Percentiles rank a stretch among this genome's conserved stretches.
These are phyloP conservation scores for Pseudococcus longispinus DNA, from an alignment of 2,888 invertebrate genomes.

Conservation along the genomic window DNA sequence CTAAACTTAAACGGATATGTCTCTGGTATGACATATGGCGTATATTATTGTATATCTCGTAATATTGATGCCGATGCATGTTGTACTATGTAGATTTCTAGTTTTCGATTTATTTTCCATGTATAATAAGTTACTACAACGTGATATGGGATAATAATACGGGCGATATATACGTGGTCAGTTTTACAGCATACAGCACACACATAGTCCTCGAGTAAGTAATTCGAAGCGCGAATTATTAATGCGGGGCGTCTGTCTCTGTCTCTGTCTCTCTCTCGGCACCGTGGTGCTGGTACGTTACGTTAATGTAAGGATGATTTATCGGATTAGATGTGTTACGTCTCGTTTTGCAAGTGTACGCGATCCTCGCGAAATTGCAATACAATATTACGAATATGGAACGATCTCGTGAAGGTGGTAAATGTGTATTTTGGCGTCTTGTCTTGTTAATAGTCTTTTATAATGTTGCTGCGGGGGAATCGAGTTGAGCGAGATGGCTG, in stretches of 20 bases:
- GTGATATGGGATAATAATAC: slow-evolving; percentile 19
- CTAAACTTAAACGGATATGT: background rate
- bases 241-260: background rate
- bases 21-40: background rate
- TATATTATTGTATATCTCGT: background rate
- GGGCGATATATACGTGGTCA: slow-evolving; percentile 22
- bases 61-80: background rate
- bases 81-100: background rate
- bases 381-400: background rate
- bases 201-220: background rate
- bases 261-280: background rate
- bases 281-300: background rate
- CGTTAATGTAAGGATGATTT: background rate
- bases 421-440: background rate
- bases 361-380: background rate
- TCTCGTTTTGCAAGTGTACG: background rate
- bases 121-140: background rate
- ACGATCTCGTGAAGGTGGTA: background rate
- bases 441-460: background rate
- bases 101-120: background rate
- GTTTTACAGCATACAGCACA: background rate
- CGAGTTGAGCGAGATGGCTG: background rate
- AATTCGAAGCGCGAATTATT: background rate
- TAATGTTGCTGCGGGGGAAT: background rate
- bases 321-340: background rate